Evolutionary conservation across 2,888 invertebrate genomes (phyloP), one percentile per base, ranked within the genome.

Genomic region (Octodonta nipae): DNA sequence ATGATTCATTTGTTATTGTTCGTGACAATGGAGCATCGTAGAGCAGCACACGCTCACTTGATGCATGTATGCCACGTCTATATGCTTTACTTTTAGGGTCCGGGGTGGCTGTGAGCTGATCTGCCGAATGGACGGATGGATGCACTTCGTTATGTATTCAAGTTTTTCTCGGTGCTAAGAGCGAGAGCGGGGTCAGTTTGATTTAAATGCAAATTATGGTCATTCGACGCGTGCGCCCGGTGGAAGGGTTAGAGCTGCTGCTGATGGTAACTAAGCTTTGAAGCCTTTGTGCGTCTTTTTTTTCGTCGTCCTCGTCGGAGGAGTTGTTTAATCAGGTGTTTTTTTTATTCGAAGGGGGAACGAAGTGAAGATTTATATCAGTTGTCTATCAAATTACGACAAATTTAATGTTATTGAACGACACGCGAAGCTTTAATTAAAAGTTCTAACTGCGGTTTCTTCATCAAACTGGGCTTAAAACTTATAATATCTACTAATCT

Each of bases 1-100:
- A 56, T 56, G 56, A 56, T 53, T 56, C 56, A 56, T 55, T 55
- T 55, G 55, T 55, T 56, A 56, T 56, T 55, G 55, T 55, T 49
- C 55, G 40, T 43, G 44, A 51, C 50, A 49, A 50, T 48, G 43
- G n/a, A n/a, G n/a, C 45, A 47, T 43, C 51, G 46, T 49, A 33
- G 15, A 37, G 26, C 11, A 35, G 28, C 40, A 38, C 44, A 45
- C 44, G 44, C 46, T 44, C 37, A 34, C 35, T 41, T 36, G 40
- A 40, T 44, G 38, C 41, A 30, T 25, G 4, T 20, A 13, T 5
- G 6, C 7, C 8, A 15, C 10, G 15, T 26, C 14, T 22, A 28
- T 14, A 30, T 10, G 12, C 13, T 29, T 15, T 29, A 28, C 15
- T 5, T 12, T 13, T 8, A n/a, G n/a, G n/a, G n/a, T 22, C 11